Base-by-base conservation (phyloP, 2,113 vertebrate genomes). In the Leptosomus discolor region DNA sequence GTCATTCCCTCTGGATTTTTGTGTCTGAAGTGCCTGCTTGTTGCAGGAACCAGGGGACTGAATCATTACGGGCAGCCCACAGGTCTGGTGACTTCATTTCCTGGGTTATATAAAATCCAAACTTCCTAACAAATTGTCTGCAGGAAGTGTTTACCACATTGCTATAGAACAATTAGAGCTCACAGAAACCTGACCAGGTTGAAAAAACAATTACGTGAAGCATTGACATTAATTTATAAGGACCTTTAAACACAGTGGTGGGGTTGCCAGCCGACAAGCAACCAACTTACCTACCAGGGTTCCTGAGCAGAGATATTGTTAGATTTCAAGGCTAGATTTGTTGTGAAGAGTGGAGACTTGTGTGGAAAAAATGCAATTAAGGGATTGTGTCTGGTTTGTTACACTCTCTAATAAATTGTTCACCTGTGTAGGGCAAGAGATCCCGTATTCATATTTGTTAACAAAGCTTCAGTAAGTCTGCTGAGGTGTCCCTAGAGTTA, bases 61-160 rank as follows among this genome's bases (percentile, higher is more conserved):
- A 92, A 90, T 95, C 92, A 61, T 32, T 51, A 29, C 63, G 51
- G 76, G 73, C 96, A 89, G 80, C 84, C 86, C 51, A 73, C 71
- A 48, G 65, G 71, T 87, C 97, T 92, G 81, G 79, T 92, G 97
- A 96, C 88, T 94, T 97, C 95, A 92, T 96, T 96, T 97, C 96
- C 96, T 90, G 92, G 90, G 88, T 96, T 96, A 80, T 94, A 86
- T 90, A 90, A 94, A 94, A 96, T 88, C 90, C 94, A 71, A 97
- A 95, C 96, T 92, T 95, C 90, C 61, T 80, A 97, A 85, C 81
- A 58, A 88, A 94, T 75, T 41, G 90, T 94, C 95, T 91, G 37
- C 90, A 90, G 94, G 93, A 97, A 95, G 83, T 81, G 90, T 91
- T 96, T 95, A 96, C 94, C 71, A 77, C 90, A 68, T 53, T 94